Percentiles rank a stretch among this genome's conserved stretches.
Conservation (phyloP, 1,140 invertebrate species). For the Octopus bimaculoides region DNA sequence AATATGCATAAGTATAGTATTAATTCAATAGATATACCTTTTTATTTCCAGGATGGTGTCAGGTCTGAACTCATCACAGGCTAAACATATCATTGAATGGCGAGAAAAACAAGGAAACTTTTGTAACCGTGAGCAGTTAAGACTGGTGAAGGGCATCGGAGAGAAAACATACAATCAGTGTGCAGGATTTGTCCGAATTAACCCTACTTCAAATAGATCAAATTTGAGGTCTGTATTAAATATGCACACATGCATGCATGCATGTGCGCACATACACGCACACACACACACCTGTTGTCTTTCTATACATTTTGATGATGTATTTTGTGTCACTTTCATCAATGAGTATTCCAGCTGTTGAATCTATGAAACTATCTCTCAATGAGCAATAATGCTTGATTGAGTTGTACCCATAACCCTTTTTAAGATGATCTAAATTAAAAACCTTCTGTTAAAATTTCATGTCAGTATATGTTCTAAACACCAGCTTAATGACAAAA, state of each 20-base stretch:
- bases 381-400: too few species aligned
- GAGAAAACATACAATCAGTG: conserved; percentile 82
- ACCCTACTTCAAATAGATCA: neutral
- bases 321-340: too few species aligned
- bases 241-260: neutral
- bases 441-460: too few species aligned
- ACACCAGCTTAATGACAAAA: too few species aligned
- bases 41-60: conserved; percentile 68
- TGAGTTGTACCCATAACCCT: too few species aligned
- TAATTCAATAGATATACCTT: too few species aligned
- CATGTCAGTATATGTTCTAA: too few species aligned
- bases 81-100: conserved; percentile 75
- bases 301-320: neutral
- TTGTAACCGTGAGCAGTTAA: conserved; percentile 69
- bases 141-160: conserved; percentile 76
- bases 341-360: too few species aligned
- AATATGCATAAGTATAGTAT: too few species aligned
- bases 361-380: too few species aligned
- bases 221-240: neutral
- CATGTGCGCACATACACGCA: conserved; percentile 12
- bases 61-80: conserved; percentile 72
- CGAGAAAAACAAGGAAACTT: conserved; percentile 72
- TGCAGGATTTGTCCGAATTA: conserved; percentile 75
- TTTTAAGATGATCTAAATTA: too few species aligned
- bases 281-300: neutral